These are phyloP conservation scores for Pandemis heparana DNA, from an alignment of 2,888 invertebrate species.

Conservation along the genomic window DNA sequence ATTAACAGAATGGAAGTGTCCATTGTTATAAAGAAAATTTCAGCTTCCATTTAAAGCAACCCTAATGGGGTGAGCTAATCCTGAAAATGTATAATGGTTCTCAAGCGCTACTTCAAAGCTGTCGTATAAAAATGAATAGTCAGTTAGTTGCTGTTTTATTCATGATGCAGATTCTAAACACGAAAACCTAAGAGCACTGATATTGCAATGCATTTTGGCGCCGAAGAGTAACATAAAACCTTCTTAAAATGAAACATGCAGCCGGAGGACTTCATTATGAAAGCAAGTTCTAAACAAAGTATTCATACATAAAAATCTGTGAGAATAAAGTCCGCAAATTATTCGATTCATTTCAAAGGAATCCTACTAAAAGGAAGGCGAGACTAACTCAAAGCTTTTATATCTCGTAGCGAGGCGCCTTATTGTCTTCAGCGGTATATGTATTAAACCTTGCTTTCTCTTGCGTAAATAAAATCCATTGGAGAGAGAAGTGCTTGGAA, in stretches of 20 bases:
- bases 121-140: slow-evolving; percentile 11
- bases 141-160: background rate
- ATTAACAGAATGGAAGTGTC: background rate
- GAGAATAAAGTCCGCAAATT: slow-evolving; percentile 81
- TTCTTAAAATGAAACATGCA: background rate
- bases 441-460: slow-evolving; percentile 84
- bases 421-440: slow-evolving; percentile 84
- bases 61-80: background rate
- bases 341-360: slow-evolving; percentile 85
- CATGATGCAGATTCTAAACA: slow-evolving; percentile 9
- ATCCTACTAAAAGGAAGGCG: slow-evolving; percentile 81
- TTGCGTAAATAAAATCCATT: slow-evolving; percentile 85
- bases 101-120: slow-evolving; percentile 10
- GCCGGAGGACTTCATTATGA: slow-evolving; percentile 57
- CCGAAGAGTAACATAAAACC: background rate
- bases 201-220: background rate
- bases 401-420: slow-evolving; percentile 82
- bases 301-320: slow-evolving; percentile 72
- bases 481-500: slow-evolving; percentile 75
- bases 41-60: background rate
- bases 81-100: slow-evolving; percentile 11
- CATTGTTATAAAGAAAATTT: slow-evolving; percentile 5
- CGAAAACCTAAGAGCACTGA: background rate
- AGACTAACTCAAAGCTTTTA: slow-evolving; percentile 85
- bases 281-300: slow-evolving; percentile 67